These are phyloP conservation scores for Conger conger DNA, from an alignment of 2,113 vertebrate genomes.

Conservation along the genomic window DNA sequence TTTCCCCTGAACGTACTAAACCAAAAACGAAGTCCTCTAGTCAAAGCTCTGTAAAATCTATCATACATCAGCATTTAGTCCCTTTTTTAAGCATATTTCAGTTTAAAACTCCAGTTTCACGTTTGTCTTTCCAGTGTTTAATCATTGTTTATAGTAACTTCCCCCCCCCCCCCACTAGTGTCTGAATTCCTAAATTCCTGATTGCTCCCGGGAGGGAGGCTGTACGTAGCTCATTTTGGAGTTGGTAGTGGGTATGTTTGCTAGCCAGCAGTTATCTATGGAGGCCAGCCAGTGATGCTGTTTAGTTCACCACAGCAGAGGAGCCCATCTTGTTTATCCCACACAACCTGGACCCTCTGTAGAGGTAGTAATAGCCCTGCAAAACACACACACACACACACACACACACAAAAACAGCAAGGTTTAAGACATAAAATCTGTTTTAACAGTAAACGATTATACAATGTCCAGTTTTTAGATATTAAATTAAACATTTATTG, in stretches of 20 bases:
- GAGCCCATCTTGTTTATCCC: conserved; percentile 87
- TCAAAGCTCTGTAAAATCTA: not conserved
- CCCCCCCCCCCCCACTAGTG: too few relatives aligned
- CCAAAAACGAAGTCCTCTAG: not conserved
- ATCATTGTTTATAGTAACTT: not conserved
- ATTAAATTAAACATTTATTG: not conserved
- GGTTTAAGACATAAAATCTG: not conserved
- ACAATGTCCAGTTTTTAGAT: not conserved
- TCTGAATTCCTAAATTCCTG: not conserved
- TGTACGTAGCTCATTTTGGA: not conserved
- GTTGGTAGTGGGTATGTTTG: not conserved
- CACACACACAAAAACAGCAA: too few relatives aligned
- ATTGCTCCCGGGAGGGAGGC: not conserved
- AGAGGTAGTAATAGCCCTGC: conserved; percentile 87
- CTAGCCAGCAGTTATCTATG: not conserved
- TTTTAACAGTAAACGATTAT: not conserved
- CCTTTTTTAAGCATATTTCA: not conserved
- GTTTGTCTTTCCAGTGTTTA: not conserved
- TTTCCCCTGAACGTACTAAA: not conserved
- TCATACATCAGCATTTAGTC: not conserved
- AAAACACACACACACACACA: not conserved
- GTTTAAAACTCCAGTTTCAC: not conserved
- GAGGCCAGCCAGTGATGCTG: not conserved
- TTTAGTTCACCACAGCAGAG: conserved; percentile 77
- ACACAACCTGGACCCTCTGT: conserved; percentile 78